These are phyloP conservation scores for Leptopilina syphax DNA, from an alignment of 2,888 invertebrate genomes.

Conservation along the genomic window DNA sequence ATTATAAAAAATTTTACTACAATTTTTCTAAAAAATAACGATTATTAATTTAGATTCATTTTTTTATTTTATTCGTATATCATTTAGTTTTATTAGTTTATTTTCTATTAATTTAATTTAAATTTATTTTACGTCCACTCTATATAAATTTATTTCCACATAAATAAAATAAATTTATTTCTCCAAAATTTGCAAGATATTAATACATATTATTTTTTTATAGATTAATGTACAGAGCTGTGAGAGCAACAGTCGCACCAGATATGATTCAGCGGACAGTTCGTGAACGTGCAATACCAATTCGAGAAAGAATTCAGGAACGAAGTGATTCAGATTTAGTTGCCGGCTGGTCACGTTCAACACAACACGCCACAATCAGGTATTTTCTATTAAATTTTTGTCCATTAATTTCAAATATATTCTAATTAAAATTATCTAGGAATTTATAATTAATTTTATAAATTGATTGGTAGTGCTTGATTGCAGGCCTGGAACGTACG, in stretches of 20 bases:
- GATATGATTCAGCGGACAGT: constrained; percentile 86
- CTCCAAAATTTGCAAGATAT: constrained; percentile 28
- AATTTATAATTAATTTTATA: background rate
- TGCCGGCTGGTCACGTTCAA: constrained; percentile 73
- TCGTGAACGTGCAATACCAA: constrained; percentile 70
- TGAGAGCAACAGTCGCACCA: constrained; percentile 85
- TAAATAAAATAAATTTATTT: no score
- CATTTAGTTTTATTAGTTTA: no score
- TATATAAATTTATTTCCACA: background rate
- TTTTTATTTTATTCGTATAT: no score
- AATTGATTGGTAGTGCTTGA: constrained; percentile 24
- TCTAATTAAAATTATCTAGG: no score
- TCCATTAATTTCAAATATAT: no score
- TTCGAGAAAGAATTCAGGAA: constrained; percentile 65
- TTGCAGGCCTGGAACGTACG: constrained; percentile 22
- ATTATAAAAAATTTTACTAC: no score
- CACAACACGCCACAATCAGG: constrained; percentile 74
- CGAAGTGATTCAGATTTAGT: constrained; percentile 68
- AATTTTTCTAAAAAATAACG: no score
- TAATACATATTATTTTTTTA: constrained; percentile 10
- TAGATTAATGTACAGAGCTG: constrained; percentile 84
- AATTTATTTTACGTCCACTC: no score
- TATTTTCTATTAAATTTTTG: constrained; percentile 47
- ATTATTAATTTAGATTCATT: no score
- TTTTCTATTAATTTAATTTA: no score